Evolutionary conservation across 2,888 invertebrate genomes (phyloP), one percentile per base, ranked within the genome.

Genomic region (Ferrisia virgata): DNA sequence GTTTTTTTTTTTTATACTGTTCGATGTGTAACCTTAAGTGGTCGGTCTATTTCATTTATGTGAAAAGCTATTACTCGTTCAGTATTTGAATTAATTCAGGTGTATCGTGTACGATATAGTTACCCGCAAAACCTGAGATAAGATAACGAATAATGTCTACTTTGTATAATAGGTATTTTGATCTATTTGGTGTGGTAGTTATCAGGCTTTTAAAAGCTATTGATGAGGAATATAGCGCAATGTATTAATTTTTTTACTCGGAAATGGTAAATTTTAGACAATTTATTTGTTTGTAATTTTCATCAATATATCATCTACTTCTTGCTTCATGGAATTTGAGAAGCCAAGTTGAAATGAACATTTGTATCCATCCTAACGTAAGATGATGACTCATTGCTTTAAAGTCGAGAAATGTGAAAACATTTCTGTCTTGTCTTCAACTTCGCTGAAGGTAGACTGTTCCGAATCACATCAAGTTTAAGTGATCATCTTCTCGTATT

Each of bases 31-130:
- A 13, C 28, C 15, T 64, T 15, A 64, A 64, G 64, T 64, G 28
- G 64, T 64, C 64, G 72, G 72, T 76, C 72, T 76, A 76, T 76
- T 76, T 76, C 72, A 11, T 28, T 9, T 76, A 18, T 31, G 69
- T 31, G 69, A 76, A 76, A 76, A 33, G 64, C 72, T 36, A 36
- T 76, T 76, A 36, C n/a, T 76, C 72, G 33, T 76, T 76, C 36
- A 22, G 36, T 76, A 76, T 76, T 76, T 76, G 36, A 76, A 76
- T 76, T 36, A 76, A 76, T 76, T 36, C 72, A 36, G 72, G 33
- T 36, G 72, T 76, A 36, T 76, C 25, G 13, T 36, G 36, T 33
- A 36, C n/a, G n/a, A n/a, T n/a, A n/a, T n/a, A n/a, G n/a, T n/a
- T n/a, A n/a, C 72, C 25, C 72, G 72, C 72, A 33, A 76, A 76